A percentile compares a stretch with the other conserved stretches of the same genome.
phyloP scores from a whole-genome alignment of 2,113 vertebrate species.

The Sula dactylatra region DNA sequence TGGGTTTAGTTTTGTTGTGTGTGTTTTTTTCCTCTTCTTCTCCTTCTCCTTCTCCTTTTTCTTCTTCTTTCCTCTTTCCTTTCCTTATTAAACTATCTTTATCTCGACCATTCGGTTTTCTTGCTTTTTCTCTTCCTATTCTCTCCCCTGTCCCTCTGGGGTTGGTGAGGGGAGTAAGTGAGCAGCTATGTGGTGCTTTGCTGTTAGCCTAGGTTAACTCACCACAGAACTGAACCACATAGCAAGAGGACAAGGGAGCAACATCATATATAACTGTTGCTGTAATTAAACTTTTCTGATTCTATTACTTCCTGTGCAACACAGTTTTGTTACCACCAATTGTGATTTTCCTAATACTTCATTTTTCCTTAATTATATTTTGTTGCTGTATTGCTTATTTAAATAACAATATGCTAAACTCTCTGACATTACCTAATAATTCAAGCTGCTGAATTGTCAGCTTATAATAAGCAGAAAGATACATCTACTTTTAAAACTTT shows the following conservation, averaged over 20 bases:
- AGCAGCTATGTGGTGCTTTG: not conserved
- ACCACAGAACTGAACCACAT: not conserved
- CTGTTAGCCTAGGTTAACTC: not conserved
- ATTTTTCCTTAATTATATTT: not conserved
- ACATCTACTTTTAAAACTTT: not conserved
- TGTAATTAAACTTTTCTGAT: not conserved
- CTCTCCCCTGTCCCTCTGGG: not conserved
- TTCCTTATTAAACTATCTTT: not conserved
- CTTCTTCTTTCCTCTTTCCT: not conserved
- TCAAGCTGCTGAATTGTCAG: not conserved
- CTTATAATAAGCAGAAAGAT: not conserved
- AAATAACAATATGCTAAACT: not conserved
- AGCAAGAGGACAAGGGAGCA: not conserved
- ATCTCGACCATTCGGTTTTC: not conserved
- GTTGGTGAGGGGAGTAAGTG: not conserved
- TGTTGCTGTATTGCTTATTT: not conserved
- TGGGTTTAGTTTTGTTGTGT: not conserved
- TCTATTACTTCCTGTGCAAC: not conserved
- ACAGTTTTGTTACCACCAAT: not conserved
- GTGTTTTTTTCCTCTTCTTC: not conserved
- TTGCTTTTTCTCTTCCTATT: not conserved
- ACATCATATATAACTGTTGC: not conserved
- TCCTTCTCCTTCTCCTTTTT: not conserved
- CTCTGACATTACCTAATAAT: not conserved
- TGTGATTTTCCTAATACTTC: not conserved